Percentiles rank a stretch among this genome's conserved stretches.
These are phyloP conservation scores for Mellilla xanthometata DNA, from an alignment of 2,888 invertebrate species.

Conservation along the genomic window DNA sequence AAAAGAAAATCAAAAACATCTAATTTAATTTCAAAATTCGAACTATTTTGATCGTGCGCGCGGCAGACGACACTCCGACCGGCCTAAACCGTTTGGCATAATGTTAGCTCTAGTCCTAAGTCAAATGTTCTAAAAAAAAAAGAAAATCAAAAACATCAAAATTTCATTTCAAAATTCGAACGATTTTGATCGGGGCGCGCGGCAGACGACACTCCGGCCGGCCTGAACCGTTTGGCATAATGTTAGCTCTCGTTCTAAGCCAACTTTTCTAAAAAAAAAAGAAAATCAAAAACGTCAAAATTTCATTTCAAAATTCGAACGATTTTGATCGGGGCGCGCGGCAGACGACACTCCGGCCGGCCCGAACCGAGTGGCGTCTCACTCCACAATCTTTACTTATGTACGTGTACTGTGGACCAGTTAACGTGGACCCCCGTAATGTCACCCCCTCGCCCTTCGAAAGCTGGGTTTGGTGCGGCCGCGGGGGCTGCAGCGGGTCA, in stretches of 20 bases:
- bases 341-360: slow-evolving; percentile 76
- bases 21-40: slow-evolving; percentile 69
- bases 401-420: slow-evolving; percentile 56
- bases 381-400: slow-evolving; percentile 67
- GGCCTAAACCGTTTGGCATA: slow-evolving; percentile 60
- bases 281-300: slow-evolving; percentile 56
- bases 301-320: slow-evolving; percentile 69
- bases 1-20: slow-evolving; percentile 47
- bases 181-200: slow-evolving; percentile 74
- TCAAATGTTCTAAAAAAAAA: too few relatives aligned
- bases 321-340: slow-evolving; percentile 74
- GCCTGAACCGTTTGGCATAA: slow-evolving; percentile 62
- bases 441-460: slow-evolving; percentile 53
- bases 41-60: slow-evolving; percentile 76
- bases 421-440: slow-evolving; percentile 48
- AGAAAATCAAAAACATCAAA: slow-evolving; percentile 55
- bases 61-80: slow-evolving; percentile 77
- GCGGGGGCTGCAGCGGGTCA: slow-evolving; percentile 58
- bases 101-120: too few relatives aligned
- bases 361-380: slow-evolving; percentile 63
- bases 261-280: too few relatives aligned
- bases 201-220: slow-evolving; percentile 76
- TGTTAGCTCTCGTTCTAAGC: too few relatives aligned
- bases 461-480: slow-evolving; percentile 39
- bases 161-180: slow-evolving; percentile 69